Percentiles rank a stretch among this genome's conserved stretches.
Evolutionary conservation across 2,113 vertebrate genomes (phyloP).

Genomic region (Todiramphus saurophagus): DNA sequence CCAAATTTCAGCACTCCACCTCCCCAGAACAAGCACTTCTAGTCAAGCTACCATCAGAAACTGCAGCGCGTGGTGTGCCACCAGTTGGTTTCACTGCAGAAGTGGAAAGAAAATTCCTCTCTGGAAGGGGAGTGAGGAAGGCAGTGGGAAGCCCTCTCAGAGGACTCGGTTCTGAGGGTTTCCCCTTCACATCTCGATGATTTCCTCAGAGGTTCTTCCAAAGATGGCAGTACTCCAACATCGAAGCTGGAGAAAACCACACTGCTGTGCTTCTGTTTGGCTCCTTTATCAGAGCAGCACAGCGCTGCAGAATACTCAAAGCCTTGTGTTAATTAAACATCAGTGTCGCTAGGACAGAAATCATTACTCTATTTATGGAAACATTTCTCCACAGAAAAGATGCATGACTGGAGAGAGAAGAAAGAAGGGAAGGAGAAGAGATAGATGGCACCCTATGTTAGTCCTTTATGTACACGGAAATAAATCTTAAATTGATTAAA

Average conservation of each 20-base stretch:
- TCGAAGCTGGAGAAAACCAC: not conserved
- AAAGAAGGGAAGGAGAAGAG: not conserved
- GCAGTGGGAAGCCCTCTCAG: not conserved
- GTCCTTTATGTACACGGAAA: not conserved
- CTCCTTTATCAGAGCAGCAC: not conserved
- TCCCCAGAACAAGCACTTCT: not conserved
- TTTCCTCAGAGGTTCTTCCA: slow-evolving; percentile 21
- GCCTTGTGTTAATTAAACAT: not conserved
- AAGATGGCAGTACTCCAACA: not conserved
- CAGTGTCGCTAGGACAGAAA: not conserved
- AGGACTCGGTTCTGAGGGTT: not conserved
- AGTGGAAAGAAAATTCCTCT: not conserved
- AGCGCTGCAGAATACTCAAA: not conserved
- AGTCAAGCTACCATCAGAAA: not conserved
- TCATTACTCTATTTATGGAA: not conserved
- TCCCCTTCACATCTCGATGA: not conserved
- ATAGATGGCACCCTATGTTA: fast-evolving
- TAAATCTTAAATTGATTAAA: not conserved
- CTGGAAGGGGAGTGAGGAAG: not conserved
- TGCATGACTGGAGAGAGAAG: not conserved
- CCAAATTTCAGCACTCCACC: not conserved
- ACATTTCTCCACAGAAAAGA: not conserved
- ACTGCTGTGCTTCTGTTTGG: not conserved
- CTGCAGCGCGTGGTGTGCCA: not conserved
- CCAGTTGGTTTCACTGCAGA: not conserved